Evolutionary conservation across 2,888 invertebrate species (phyloP).

Genomic region (Pseudococcus longispinus): DNA sequence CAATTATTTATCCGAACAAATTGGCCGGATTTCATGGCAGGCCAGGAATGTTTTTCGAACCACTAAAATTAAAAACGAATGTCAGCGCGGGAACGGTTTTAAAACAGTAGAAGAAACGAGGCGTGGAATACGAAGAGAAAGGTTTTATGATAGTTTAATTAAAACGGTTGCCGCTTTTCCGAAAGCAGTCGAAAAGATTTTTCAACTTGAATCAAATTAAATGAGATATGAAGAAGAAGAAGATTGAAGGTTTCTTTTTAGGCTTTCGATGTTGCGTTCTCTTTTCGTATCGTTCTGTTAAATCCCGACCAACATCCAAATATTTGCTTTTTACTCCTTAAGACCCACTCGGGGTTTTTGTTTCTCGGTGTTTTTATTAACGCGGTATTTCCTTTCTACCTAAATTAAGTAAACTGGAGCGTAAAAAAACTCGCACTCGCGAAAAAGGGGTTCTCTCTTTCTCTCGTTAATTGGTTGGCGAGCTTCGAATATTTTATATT

Average conservation of each 20-base stretch:
- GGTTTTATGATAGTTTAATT: constrained; percentile 57
- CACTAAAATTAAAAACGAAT: constrained; percentile 51
- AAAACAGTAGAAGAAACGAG: constrained; percentile 54
- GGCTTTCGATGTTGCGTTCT: constrained; percentile 53
- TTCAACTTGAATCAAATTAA: constrained; percentile 57
- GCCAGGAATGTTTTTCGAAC: constrained; percentile 5
- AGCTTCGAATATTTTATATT: constrained; percentile 43
- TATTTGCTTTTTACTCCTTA: constrained; percentile 57
- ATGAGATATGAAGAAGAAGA: constrained; percentile 57
- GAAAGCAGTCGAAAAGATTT: constrained; percentile 56
- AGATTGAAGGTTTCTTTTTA: constrained; percentile 56
- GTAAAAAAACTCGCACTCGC: constrained; percentile 44
- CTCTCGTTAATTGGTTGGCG: constrained; percentile 50
- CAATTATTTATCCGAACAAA: background rate
- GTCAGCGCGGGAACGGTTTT: constrained; percentile 48
- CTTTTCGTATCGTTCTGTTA: constrained; percentile 33
- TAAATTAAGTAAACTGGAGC: constrained; percentile 57
- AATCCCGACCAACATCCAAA: constrained; percentile 56
- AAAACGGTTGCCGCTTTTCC: constrained; percentile 55
- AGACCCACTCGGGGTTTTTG: constrained; percentile 49
- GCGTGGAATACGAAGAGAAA: constrained; percentile 57
- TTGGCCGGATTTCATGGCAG: background rate
- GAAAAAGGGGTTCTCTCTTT: constrained; percentile 25
- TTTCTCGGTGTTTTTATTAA: constrained; percentile 53
- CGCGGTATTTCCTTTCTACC: constrained; percentile 54